phyloP scores from a whole-genome alignment of 2,113 vertebrate genomes.

The Pleuronectes platessa region DNA sequence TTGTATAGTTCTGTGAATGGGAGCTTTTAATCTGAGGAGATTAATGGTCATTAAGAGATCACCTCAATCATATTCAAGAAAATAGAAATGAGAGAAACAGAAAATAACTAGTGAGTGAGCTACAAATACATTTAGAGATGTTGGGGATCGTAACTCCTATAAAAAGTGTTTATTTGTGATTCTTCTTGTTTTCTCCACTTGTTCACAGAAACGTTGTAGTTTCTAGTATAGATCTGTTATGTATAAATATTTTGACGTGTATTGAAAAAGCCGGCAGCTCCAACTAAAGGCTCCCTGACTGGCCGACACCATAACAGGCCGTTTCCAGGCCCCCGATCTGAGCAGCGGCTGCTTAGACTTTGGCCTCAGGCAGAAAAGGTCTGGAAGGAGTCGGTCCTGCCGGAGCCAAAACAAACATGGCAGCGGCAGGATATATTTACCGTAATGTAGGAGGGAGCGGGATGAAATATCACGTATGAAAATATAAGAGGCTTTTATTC shows the following conservation, averaged over 20 bases:
- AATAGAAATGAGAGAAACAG: background rate
- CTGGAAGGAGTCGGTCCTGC: background rate
- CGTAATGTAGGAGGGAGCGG: background rate
- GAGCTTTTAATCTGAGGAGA: no score
- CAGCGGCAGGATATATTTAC: background rate
- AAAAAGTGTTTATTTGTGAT: no score
- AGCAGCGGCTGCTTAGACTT: background rate
- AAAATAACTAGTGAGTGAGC: background rate
- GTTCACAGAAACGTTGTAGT: background rate
- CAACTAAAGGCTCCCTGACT: no score
- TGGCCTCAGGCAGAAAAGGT: slow-evolving; percentile 11
- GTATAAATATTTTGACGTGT: background rate
- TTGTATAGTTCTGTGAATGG: no score
- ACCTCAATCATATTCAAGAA: no score
- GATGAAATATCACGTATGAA: background rate
- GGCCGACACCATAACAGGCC: no score
- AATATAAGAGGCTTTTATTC: background rate
- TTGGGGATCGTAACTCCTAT: background rate
- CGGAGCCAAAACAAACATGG: background rate
- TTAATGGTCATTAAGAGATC: no score
- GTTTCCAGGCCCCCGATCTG: no score
- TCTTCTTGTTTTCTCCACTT: slow-evolving; percentile 2
- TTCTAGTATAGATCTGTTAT: no score
- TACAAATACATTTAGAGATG: background rate
- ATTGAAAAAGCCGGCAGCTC: background rate